Base-by-base conservation (phyloP, 2,888 invertebrate species). In the Myathropa florea region DNA sequence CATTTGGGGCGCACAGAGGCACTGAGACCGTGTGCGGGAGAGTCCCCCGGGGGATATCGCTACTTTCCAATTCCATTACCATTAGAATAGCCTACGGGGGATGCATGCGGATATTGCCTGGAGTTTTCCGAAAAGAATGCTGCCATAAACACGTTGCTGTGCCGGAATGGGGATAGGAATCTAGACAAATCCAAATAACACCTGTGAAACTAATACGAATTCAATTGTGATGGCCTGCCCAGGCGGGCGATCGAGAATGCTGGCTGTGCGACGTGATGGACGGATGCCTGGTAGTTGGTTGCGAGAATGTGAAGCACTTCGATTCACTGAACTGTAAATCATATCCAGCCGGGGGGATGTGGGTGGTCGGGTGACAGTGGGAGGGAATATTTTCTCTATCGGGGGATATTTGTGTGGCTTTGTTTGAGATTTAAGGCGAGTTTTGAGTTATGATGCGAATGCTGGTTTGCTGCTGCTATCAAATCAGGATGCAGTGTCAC, bases 151-250 rank as follows among this genome's bases (percentile, higher is more conserved):
- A 24, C 24, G 4, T 57, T 24, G 57, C 14, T 23, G 23, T 55
- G 55, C 21, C 23, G 23, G 55, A 23, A 55, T 55, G 55, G 55
- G 55, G 55, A 21, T 55, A 3, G 55, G 21, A 23, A 26, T 24
- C 39, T 26, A 4, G 26, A 28, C 39, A 39, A 64, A 26, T 65
- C 18, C 65, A 65, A 65, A 46, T 26, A 65, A 65, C 65, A 26
- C 26, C 9, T 26, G 65, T n/a, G 46, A 46, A 65, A n/a, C 24
- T 46, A n/a, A 65, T 57, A 24, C 24, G 24, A 23, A 24, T 24
- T 57, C 57, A 14, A 26, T 57, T 57, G 57, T 57, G 57, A 57
- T 57, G 57, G 57, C 24, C 57, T 12, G 24, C 9, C 46, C 46
- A 18, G 18, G 46, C 18, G 46, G 46, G 7, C 46, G 46, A n/a